phyloP scores from a whole-genome alignment of 2,888 invertebrate genomes.

The Dioctria rufipes region DNA sequence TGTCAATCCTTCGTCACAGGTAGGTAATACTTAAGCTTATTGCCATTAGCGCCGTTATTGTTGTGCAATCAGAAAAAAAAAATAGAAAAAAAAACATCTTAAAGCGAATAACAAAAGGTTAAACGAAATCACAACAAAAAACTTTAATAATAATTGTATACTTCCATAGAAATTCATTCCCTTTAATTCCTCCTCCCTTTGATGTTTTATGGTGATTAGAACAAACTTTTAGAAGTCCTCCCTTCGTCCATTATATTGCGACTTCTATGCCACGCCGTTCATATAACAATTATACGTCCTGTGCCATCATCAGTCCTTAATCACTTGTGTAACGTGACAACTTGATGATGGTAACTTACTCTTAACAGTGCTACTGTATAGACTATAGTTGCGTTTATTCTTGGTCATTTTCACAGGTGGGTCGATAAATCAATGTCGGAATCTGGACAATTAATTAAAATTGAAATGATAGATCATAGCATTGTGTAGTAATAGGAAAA shows the following conservation, averaged over 20 bases:
- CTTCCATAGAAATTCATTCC: not conserved
- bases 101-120: conserved; percentile 2
- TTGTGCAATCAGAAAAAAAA: not conserved
- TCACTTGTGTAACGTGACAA: conserved; percentile 37
- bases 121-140: conserved; percentile 6
- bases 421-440: conserved; percentile 8
- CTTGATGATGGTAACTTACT: conserved; percentile 38
- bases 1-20: conserved; percentile 9
- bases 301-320: conserved; percentile 7
- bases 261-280: not conserved
- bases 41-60: not conserved
- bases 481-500: no score
- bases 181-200: not conserved
- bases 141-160: not conserved
- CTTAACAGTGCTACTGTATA: not conserved
- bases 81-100: not conserved
- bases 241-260: not conserved
- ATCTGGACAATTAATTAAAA: conserved; percentile 13
- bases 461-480: not conserved
- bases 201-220: conserved; percentile 22
- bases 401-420: not conserved
- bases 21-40: not conserved
- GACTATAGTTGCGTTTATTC: not conserved
- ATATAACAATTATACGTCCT: conserved; percentile 15
- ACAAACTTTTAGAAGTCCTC: not conserved